Conservation (phyloP, 2,797 vertebrate genomes). For the Semaprochilodus insignis region DNA sequence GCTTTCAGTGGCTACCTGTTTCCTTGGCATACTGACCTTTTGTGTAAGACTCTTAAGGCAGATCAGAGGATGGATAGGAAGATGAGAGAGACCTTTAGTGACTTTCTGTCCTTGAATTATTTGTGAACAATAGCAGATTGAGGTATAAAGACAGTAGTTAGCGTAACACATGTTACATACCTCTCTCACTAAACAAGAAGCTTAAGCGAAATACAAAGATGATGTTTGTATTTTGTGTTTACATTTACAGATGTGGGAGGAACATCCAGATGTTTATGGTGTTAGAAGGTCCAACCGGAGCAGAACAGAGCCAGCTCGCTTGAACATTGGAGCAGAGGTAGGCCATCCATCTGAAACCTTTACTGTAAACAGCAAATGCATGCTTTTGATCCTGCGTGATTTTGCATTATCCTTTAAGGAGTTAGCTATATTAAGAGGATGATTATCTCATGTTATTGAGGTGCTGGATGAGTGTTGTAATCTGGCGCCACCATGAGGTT, state of each 20-base stretch:
- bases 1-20: not conserved
- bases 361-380: no score
- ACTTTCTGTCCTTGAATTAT: not conserved
- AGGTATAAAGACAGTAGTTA: not conserved
- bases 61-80: constrained; percentile 4
- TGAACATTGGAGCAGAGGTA: constrained; percentile 98
- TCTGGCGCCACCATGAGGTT: not conserved
- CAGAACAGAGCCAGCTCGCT: constrained; percentile 94
- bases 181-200: not conserved
- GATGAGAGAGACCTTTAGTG: not conserved
- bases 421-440: no score
- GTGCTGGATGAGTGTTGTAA: not conserved
- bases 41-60: not conserved
- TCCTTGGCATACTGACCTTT: constrained; percentile 1
- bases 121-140: not conserved
- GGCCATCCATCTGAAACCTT: constrained; percentile 58
- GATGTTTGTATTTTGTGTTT: constrained; percentile 57
- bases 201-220: constrained; percentile 20
- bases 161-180: no score
- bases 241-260: constrained; percentile 98
- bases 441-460: no score
- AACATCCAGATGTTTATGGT: constrained; percentile 98
- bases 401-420: no score
- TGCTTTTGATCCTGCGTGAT: not conserved
- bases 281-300: constrained; percentile 97